Evolutionary conservation across 2,797 vertebrate genomes (phyloP).

Genomic region (Trematocara caparti): DNA sequence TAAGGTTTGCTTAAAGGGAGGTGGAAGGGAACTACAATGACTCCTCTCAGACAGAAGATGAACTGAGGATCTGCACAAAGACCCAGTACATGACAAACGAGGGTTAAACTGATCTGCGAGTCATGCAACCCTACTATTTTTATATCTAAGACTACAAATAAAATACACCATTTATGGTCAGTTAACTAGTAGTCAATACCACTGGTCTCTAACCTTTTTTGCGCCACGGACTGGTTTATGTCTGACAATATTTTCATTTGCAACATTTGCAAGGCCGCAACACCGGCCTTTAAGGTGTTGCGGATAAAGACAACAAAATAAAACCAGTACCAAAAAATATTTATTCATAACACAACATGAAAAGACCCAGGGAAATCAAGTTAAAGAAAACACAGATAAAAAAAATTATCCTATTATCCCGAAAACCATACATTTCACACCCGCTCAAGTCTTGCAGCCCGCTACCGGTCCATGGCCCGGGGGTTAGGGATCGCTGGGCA

Average conservation of each 20-base stretch:
- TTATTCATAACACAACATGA: not conserved
- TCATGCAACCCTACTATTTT: not conserved
- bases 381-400: not conserved
- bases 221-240: accelerated
- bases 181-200: not conserved
- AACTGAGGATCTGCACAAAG: not conserved
- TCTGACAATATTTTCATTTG: not conserved
- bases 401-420: accelerated
- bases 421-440: not conserved
- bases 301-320: not conserved
- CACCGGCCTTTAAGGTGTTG: not conserved
- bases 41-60: not conserved
- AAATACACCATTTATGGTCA: too few relatives aligned
- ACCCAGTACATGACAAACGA: not conserved
- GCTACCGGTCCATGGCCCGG: not conserved
- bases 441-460: not conserved
- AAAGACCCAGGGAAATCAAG: not conserved
- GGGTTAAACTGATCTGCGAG: not conserved
- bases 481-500: accelerated
- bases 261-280: too few relatives aligned
- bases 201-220: not conserved
- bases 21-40: not conserved
- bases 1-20: not conserved
- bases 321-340: not conserved
- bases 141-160: not conserved